Evolutionary conservation across 2,888 invertebrate genomes (phyloP), one percentile per base, ranked within the genome.

Genomic region (Drosophila mettleri): DNA sequence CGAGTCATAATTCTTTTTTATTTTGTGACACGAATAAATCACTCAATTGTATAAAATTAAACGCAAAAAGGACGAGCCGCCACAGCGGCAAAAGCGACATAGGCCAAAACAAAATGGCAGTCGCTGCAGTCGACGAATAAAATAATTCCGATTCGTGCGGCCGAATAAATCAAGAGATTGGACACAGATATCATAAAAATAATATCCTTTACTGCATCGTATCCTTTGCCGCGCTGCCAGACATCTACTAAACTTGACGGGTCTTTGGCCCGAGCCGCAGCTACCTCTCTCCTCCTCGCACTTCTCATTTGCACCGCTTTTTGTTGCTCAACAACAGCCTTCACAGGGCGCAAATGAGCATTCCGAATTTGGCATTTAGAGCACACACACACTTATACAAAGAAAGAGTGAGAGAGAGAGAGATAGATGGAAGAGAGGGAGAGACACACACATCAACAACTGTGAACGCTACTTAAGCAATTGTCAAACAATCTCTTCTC

Each of bases 101-200:
- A 79, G 59, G 58, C 65, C 72, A 76, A 68, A 66, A 75, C 76
- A 82, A 82, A 83, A 89, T 89, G 89, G 88, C 88, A 80, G 87
- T 52, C 61, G 64, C 48, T 41, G 38, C 43, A 54, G 43, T 36
- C 60, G 53, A n/a, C 67, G 73, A 85, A 88, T 85, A 80, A 82
- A 90, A 88, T 90, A 88, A 84, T 88, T 90, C 83, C 80, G 89
- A 90, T 90, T 89, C 90, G 88, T 89, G 89, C 84, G 81, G 78
- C 80, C 80, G 88, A 89, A 91, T 91, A 91, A 91, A 92, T 92
- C 91, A 91, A 85, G 77, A 91, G 91, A 91, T 91, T 92, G 91
- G 92, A 91, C 91, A 90, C 90, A 92, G 91, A 91, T 92, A 91
- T 91, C 92, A 90, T 90, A 92, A 90, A 91, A 91, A 91, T 91